phyloP scores from a whole-genome alignment of 2,888 invertebrate genomes.

The Campoplex capitator region DNA sequence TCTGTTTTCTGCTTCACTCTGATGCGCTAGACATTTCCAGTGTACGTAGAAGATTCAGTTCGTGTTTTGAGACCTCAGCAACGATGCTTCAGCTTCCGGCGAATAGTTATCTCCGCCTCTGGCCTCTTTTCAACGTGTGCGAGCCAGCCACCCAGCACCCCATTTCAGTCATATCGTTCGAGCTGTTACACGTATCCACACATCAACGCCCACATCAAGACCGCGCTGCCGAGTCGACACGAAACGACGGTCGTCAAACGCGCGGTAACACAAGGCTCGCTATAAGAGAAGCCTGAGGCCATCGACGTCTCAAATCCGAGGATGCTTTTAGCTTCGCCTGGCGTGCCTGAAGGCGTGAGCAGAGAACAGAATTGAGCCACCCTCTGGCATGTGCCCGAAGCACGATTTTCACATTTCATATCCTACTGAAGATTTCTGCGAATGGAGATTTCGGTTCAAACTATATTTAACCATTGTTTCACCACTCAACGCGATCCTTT shows the following conservation, averaged over 20 bases:
- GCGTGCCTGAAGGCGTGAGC: constrained; percentile 14
- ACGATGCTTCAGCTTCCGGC: constrained; percentile 44
- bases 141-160: constrained; percentile 16
- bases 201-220: constrained; percentile 16
- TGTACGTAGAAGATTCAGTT: constrained; percentile 33
- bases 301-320: constrained; percentile 42
- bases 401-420: constrained; percentile 51
- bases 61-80: constrained; percentile 47
- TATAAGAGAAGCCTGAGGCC: constrained; percentile 41
- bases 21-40: constrained; percentile 20
- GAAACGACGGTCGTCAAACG: constrained; percentile 51
- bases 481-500: background rate
- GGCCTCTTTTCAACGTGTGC: constrained; percentile 12
- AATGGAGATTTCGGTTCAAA: constrained; percentile 16
- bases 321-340: constrained; percentile 52
- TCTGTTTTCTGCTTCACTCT: constrained; percentile 16
- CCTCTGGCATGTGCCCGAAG: constrained; percentile 32
- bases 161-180: constrained; percentile 35
- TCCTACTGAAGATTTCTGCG: constrained; percentile 5
- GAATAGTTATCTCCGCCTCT: constrained; percentile 29
- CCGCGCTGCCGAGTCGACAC: constrained; percentile 28
- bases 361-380: constrained; percentile 7
- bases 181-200: constrained; percentile 27
- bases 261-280: constrained; percentile 27
- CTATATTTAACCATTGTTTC: constrained; percentile 22